Base-by-base conservation (phyloP, 2,888 invertebrate species). In the Ariolimax columbianus region DNA sequence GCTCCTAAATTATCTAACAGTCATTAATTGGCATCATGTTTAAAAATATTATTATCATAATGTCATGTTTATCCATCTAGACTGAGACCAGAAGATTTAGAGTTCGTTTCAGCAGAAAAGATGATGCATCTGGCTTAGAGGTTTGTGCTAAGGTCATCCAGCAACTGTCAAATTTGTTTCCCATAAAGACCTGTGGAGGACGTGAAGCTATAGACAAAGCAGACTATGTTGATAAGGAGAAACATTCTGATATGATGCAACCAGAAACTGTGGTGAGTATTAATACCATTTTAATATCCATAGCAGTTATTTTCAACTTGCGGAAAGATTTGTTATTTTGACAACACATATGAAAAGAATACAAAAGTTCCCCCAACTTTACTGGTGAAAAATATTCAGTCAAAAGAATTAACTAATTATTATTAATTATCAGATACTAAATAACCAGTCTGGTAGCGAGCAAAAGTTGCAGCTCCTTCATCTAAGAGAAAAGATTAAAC, bases 21-120 rank as follows among this genome's bases (percentile, higher is more conserved):
- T 55, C 59, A 77, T 55, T 30, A 77, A 19, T 19, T 51, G 11
- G 17, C 51, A 51, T 77, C 59, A 63, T 3, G 9, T 47, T 55
- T 55, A 55, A 55, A 11, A 77, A 51, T 23, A 77, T 26, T 51
- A n/a, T 77, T 33, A 47, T 14, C 7, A 47, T n/a, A 17, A n/a
- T 26, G 2, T 14, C 43, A 43, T 43, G 17, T 73, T 40, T n/a
- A 43, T 47, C 43, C 82, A 30, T n/a, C 30, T 33, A 83, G 78
- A 30, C 19, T 70, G 77, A 55, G 38, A 89, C 89, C 2, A 87
- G 91, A 73, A 86, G 90, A 47, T 91, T 91, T 83, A 85, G 91
- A 38, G 86, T 92, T 78, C 90, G 90, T 77, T 92, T 92, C 86
- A 68, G 80, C 26, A 73, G 19, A 3, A 19, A 66, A 1, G 81